Evolutionary conservation across 2,888 invertebrate genomes (phyloP).

Genomic region (Helicoverpa assulta): DNA sequence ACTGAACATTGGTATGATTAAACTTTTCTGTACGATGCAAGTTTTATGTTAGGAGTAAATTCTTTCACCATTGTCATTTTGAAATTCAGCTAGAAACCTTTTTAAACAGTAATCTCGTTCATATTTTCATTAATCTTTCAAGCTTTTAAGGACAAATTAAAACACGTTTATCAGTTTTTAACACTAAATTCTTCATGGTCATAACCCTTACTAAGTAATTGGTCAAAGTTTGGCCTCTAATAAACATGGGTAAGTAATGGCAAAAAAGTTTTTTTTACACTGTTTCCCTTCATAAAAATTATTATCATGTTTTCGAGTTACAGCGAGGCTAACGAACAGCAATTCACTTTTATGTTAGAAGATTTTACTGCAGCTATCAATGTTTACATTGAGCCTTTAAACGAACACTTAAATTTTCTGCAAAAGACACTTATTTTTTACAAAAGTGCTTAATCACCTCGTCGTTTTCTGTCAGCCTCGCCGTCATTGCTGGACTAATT

Average conservation of each 20-base stretch:
- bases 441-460: background rate
- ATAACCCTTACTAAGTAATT: no score
- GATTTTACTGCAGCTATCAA: background rate
- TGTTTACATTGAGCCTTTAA: background rate
- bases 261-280: background rate
- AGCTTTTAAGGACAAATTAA: no score
- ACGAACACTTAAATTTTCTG: background rate
- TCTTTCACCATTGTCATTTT: background rate
- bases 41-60: background rate
- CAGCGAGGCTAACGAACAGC: background rate
- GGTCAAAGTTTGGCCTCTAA: no score
- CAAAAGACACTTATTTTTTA: background rate
- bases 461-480: background rate
- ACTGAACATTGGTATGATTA: slow-evolving; percentile 7
- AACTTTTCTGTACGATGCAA: slow-evolving; percentile 2
- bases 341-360: background rate
- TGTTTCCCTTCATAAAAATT: background rate
- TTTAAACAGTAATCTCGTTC: no score
- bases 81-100: background rate
- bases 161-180: no score
- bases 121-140: no score
- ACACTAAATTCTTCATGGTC: no score
- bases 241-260: no score
- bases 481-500: background rate
- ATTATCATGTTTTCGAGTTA: no score